phyloP scores from a whole-genome alignment of 2,113 vertebrate genomes.

The Rutilus rutilus region DNA sequence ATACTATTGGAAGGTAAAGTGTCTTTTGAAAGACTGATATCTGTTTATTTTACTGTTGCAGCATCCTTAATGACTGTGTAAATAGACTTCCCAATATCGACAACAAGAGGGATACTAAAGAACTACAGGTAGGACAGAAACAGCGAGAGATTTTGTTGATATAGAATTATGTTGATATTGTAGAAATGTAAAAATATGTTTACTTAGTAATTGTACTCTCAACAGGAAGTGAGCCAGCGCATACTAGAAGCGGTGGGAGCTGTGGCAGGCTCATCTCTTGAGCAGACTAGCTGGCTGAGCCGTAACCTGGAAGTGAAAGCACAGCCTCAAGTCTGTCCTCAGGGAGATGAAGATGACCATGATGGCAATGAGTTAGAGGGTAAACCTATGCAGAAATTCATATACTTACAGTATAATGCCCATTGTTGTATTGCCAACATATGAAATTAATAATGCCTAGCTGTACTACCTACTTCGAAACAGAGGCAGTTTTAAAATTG shows the following conservation, averaged over 20 bases:
- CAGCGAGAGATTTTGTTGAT: background rate
- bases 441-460: background rate
- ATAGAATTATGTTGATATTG: background rate
- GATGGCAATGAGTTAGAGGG: slow-evolving; percentile 80
- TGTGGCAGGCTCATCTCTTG: slow-evolving; percentile 92
- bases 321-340: slow-evolving; percentile 87
- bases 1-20: background rate
- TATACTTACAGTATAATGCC: background rate
- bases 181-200: slow-evolving; percentile 1
- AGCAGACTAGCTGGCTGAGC: slow-evolving; percentile 98
- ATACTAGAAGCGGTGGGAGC: slow-evolving; percentile 91
- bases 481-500: background rate
- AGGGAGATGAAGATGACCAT: slow-evolving; percentile 78
- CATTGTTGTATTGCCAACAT: background rate
- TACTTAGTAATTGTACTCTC: background rate
- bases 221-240: slow-evolving; percentile 92
- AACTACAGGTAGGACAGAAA: slow-evolving; percentile 86
- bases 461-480: background rate
- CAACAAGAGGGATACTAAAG: slow-evolving; percentile 91
- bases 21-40: background rate
- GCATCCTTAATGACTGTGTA: slow-evolving; percentile 92
- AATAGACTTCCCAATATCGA: slow-evolving; percentile 89
- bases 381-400: slow-evolving; percentile 59
- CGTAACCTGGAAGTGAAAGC: slow-evolving; percentile 96
- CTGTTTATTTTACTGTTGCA: slow-evolving; percentile 66